Percentiles rank a stretch among this genome's conserved stretches.
phyloP scores from a whole-genome alignment of 1,140 invertebrate species.

The Sesamia nonagrioides region DNA sequence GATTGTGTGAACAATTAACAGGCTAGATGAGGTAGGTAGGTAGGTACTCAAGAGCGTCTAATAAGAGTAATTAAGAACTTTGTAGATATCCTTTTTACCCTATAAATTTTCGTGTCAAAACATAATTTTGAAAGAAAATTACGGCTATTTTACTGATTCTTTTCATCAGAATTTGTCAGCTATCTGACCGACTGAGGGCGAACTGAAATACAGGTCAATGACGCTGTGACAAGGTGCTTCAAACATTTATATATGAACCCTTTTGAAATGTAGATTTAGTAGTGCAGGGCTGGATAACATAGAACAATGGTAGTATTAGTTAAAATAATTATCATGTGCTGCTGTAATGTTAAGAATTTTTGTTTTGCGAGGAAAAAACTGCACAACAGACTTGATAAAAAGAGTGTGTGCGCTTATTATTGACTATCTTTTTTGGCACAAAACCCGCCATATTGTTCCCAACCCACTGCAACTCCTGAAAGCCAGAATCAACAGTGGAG shows the following conservation, averaged over 20 bases:
- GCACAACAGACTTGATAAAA: too few relatives aligned
- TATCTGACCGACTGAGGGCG: conserved; percentile 6
- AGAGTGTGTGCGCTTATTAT: too few relatives aligned
- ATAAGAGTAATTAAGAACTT: background rate
- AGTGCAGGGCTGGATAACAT: background rate
- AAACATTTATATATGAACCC: background rate
- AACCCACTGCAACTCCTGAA: too few relatives aligned
- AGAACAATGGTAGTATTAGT: background rate
- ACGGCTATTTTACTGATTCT: conserved; percentile 1
- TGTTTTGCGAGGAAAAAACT: too few relatives aligned
- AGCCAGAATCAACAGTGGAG: too few relatives aligned
- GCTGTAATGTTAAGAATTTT: too few relatives aligned
- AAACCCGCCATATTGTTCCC: too few relatives aligned
- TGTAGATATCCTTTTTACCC: background rate
- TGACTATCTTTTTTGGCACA: too few relatives aligned
- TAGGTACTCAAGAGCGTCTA: too few relatives aligned
- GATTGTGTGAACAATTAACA: too few relatives aligned
- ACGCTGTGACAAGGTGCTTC: background rate
- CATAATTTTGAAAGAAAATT: background rate
- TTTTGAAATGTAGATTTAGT: background rate
- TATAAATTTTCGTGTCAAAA: background rate
- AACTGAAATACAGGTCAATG: conserved; percentile 16
- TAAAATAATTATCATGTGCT: too few relatives aligned
- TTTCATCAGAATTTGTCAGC: conserved; percentile 7
- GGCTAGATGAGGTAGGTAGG: too few relatives aligned